Percentiles rank a stretch among this genome's conserved stretches.
Conservation (phyloP, 2,113 vertebrate genomes). For the Gobio gobio region DNA sequence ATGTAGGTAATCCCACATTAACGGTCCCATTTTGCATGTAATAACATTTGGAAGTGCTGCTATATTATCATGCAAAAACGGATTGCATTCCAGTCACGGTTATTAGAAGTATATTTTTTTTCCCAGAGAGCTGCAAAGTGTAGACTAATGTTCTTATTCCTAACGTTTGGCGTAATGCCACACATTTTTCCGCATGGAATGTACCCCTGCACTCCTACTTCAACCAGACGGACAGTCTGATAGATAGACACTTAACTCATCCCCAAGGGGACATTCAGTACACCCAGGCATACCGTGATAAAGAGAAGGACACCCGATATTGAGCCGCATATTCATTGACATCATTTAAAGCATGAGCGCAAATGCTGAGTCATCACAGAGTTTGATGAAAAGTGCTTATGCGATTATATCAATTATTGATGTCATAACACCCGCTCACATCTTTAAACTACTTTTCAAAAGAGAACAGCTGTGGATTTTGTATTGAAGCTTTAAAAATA, state of each 20-base stretch:
- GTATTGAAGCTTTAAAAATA: background rate
- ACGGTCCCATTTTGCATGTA: background rate
- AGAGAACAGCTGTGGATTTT: background rate
- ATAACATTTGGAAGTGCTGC: constrained; percentile 1
- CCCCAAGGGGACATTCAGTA: constrained; percentile 3
- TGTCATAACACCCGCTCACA: constrained; percentile 46
- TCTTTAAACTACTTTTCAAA: background rate
- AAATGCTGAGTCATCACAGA: constrained; percentile 17
- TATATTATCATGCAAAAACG: constrained; percentile 9
- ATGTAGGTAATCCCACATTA: background rate
- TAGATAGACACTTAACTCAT: constrained; percentile 14
- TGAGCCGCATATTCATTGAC: constrained; percentile 14
- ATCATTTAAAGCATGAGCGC: constrained; percentile 13
- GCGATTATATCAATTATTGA: constrained; percentile 44
- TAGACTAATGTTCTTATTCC: constrained; percentile 10
- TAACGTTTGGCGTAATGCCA: background rate
- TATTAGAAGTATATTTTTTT: background rate
- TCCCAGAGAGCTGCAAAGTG: background rate
- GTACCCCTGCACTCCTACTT: background rate
- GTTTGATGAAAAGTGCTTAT: constrained; percentile 30
- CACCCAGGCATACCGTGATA: background rate
- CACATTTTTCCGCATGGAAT: background rate
- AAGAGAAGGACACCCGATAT: constrained; percentile 19
- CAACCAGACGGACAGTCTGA: background rate
- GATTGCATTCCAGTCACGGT: background rate